Evolutionary conservation across 2,113 vertebrate species (phyloP).

Genomic region (Nannobrachium achirus): DNA sequence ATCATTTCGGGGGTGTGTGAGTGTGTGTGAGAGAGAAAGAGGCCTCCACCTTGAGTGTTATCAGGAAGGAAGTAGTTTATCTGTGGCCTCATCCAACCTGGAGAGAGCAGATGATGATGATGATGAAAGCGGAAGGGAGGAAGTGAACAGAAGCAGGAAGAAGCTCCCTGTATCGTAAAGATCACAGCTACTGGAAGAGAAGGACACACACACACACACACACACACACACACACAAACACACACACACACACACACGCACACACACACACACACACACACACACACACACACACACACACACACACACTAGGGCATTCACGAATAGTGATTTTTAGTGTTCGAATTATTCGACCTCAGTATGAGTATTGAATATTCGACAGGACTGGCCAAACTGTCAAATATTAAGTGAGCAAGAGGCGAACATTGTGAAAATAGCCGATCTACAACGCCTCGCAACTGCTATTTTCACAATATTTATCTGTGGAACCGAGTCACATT

Average conservation of each 20-base stretch:
- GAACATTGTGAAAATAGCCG: too few relatives aligned
- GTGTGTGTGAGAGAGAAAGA: not conserved
- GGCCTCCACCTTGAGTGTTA: slow-evolving; percentile 39
- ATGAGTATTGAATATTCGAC: too few relatives aligned
- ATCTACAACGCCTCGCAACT: too few relatives aligned
- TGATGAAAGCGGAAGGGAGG: slow-evolving; percentile 39
- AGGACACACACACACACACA: not conserved
- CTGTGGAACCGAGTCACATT: too few relatives aligned
- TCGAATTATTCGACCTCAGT: too few relatives aligned
- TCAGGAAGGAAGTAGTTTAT: slow-evolving; percentile 68
- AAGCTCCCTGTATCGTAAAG: slow-evolving; percentile 60
- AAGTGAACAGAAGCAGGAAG: slow-evolving; percentile 36
- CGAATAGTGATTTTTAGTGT: too few relatives aligned
- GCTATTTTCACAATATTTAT: too few relatives aligned
- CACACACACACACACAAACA: not conserved
- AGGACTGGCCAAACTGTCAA: too few relatives aligned
- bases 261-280: not conserved
- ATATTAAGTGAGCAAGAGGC: too few relatives aligned
- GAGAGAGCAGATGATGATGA: slow-evolving; percentile 42
- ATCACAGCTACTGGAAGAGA: slow-evolving; percentile 39
- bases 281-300: not conserved
- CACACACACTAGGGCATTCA: too few relatives aligned
- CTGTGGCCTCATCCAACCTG: slow-evolving; percentile 27
- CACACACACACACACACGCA: slow-evolving; percentile 16
- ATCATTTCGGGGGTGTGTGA: slow-evolving; percentile 3